phyloP scores from a whole-genome alignment of 2,888 invertebrate genomes.

The Cheilosia impressa region DNA sequence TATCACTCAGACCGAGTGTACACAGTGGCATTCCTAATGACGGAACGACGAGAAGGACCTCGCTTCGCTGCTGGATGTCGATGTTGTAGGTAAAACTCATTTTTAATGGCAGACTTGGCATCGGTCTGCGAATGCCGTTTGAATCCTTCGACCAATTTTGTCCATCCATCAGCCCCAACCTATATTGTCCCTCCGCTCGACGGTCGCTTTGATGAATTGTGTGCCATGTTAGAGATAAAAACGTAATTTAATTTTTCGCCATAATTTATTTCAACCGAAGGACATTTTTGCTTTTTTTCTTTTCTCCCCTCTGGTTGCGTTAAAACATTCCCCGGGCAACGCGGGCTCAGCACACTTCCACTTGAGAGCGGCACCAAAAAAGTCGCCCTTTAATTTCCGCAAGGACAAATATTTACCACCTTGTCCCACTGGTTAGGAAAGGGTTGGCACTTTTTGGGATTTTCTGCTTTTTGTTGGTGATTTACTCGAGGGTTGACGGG shows the following conservation, averaged over 20 bases:
- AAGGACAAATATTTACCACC: conserved; percentile 69
- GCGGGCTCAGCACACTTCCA: neutral
- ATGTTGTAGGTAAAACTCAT: conserved; percentile 61
- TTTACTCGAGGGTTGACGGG: conserved; percentile 25
- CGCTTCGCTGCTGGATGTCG: conserved; percentile 28
- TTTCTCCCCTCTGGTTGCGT: conserved; percentile 20
- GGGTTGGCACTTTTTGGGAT: conserved; percentile 39
- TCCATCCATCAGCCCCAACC: neutral
- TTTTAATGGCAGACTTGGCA: conserved; percentile 63
- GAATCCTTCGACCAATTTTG: conserved; percentile 27
- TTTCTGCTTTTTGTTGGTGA: conserved; percentile 39
- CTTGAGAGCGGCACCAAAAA: neutral
- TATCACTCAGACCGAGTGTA: conserved; percentile 36
- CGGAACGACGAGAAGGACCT: conserved; percentile 50
- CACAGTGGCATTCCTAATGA: conserved; percentile 50
- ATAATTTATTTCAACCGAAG: conserved; percentile 72
- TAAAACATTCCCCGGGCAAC: conserved; percentile 38
- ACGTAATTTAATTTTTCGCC: conserved; percentile 73
- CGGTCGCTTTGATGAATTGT: conserved; percentile 37
- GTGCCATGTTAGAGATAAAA: conserved; percentile 71
- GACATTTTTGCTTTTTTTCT: conserved; percentile 35
- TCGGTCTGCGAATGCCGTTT: conserved; percentile 24
- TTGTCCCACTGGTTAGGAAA: conserved; percentile 20
- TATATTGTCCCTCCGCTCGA: neutral
- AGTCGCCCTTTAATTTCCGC: conserved; percentile 63